Evolutionary conservation across 2,888 invertebrate species (phyloP), one percentile per base, ranked within the genome.

Genomic region (Amaurobius ferox): DNA sequence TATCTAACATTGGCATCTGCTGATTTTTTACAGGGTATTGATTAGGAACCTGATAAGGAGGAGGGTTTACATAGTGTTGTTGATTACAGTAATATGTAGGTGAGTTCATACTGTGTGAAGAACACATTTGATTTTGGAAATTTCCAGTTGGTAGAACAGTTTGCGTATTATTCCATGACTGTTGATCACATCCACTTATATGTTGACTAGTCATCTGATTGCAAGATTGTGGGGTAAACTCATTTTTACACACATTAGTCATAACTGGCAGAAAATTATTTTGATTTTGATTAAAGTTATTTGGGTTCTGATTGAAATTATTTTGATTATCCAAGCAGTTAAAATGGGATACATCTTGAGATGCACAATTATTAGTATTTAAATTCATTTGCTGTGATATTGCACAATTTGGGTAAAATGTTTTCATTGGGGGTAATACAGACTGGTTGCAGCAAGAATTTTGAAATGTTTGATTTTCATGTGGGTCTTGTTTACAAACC

Each of bases 151-250:
- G 23, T 40, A 29, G 61, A 64, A 62, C 23, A 79, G 55, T 86
- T 62, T 73, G 79, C 29, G 32, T 39, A 61, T 55, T 74, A 73
- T 74, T 79, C 11, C 44, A 16, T 26, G 39, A 77, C 44, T 86
- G 73, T 23, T 11, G 19, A 44, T 74, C 79, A 19, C 29, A 19
- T 29, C 72, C 72, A 7, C 66, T 29, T 30, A 72, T 55, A 44
- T 72, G 35, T 35, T 78, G 85, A 79, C 79, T 86, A 79, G 79
- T 26, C 5, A 64, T 62, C 32, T 73, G 73, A 48, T 55, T 67
- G 29, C 74, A 86, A 44, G 86, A 68, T 28, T 79, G 86, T 7
- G 73, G 39, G 44, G 28, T 29, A 32, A 40, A 77, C 28, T 86
- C 79, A 29, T 23, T 64, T 73, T 86, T 86, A 29, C 62, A 86